Conservation (phyloP, 2,113 vertebrate genomes). For the Phyllostomus hastatus region DNA sequence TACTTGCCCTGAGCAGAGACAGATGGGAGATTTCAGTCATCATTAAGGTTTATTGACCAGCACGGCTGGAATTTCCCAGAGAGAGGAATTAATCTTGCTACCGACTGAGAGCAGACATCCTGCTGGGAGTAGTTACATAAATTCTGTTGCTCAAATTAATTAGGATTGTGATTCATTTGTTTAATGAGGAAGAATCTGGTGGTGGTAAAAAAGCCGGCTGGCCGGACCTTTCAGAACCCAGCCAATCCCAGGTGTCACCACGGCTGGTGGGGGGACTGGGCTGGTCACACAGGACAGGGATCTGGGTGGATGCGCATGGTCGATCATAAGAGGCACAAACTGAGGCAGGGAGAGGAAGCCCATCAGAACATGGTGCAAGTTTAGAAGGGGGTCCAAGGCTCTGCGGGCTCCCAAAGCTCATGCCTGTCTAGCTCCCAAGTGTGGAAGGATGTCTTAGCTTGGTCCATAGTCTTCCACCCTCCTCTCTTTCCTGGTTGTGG, state of each 20-base stretch:
- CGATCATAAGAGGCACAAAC: neutral
- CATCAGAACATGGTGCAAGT: neutral
- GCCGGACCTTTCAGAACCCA: neutral
- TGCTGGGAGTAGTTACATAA: constrained; percentile 78
- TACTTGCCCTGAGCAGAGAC: constrained; percentile 61
- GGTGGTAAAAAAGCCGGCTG: constrained; percentile 14
- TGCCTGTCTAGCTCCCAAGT: neutral
- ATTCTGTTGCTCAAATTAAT: constrained; percentile 82
- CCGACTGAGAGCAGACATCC: constrained; percentile 74
- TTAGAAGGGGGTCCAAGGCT: neutral
- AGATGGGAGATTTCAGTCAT: constrained; percentile 66
- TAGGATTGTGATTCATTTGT: constrained; percentile 81
- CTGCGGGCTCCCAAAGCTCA: fast-evolving
- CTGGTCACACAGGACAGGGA: constrained; percentile 48
- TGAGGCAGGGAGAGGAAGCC: neutral
- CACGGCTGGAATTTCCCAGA: constrained; percentile 61
- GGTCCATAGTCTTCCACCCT: neutral
- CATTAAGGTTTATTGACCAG: constrained; percentile 77
- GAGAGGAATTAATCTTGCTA: constrained; percentile 71
- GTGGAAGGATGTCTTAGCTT: neutral
- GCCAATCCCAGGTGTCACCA: neutral
- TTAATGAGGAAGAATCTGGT: constrained; percentile 77
- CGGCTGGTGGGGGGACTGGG: constrained; percentile 28
- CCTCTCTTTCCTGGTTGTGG: neutral
- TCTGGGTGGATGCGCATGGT: neutral